Evolutionary conservation across 2,888 invertebrate genomes (phyloP).

Genomic region (Dolichopus griseipennis): DNA sequence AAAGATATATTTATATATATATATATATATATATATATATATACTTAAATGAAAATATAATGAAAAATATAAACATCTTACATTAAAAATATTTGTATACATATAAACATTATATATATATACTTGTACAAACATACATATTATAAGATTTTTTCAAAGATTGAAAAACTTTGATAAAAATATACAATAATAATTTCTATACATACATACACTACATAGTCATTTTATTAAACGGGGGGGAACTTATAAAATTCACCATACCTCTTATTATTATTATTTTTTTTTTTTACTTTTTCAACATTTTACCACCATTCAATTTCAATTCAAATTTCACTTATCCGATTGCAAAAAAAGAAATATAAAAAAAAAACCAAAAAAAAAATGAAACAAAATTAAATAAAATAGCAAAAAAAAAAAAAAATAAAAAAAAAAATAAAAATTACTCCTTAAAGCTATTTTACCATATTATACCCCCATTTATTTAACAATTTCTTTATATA

Average conservation of each 20-base stretch:
- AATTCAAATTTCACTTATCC: too few species aligned
- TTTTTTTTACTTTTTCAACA: too few species aligned
- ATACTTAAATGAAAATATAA: too few species aligned
- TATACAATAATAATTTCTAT: too few species aligned
- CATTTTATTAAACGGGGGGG: too few species aligned
- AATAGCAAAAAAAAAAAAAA: background rate
- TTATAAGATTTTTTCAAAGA: background rate
- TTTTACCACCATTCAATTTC: too few species aligned
- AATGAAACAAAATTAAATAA: background rate
- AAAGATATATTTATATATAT: background rate
- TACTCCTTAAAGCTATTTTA: background rate
- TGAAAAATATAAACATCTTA: too few species aligned
- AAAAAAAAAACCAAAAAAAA: background rate
- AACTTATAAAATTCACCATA: too few species aligned
- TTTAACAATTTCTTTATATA: background rate
- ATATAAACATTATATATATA: background rate
- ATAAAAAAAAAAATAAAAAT: background rate
- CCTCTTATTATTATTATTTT: too few species aligned
- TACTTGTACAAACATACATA: too few species aligned
- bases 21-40: too few species aligned
- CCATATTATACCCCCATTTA: background rate
- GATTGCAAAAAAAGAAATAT: background rate
- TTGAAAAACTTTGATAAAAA: conserved; percentile 7
- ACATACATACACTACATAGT: too few species aligned
- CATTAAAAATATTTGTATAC: background rate